A percentile compares a stretch with the other conserved stretches of the same genome.
phyloP scores from a whole-genome alignment of 37 sponge, comb jelly and placozoan genomes.

The Lycopodina hypogea region DNA sequence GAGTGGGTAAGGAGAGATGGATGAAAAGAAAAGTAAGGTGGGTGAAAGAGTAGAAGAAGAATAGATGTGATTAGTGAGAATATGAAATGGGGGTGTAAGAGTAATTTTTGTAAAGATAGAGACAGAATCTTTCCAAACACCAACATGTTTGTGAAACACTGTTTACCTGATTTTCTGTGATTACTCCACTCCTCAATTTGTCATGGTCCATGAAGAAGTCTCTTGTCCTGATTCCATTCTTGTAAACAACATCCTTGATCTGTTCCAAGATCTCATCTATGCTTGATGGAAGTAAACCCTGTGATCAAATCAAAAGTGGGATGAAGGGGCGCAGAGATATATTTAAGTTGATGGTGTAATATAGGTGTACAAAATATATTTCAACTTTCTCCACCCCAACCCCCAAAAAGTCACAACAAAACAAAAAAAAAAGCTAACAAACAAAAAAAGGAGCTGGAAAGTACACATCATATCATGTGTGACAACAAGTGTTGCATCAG shows the following conservation, averaged over 20 bases:
- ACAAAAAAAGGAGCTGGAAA: too few relatives aligned
- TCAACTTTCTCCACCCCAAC: not conserved
- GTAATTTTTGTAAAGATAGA: too few relatives aligned
- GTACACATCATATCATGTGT: too few relatives aligned
- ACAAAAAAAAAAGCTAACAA: too few relatives aligned
- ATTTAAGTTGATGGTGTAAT: not conserved
- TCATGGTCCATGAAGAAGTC: conserved; percentile 94
- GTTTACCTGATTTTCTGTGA: conserved; percentile 87
- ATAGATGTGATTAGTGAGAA: not conserved
- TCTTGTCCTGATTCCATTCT: conserved; percentile 88
- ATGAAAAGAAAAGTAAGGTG: too few relatives aligned
- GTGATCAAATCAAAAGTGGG: too few relatives aligned
- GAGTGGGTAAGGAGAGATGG: not conserved
- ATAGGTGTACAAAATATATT: not conserved
- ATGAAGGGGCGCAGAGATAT: not conserved
- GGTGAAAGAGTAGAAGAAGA: not conserved
- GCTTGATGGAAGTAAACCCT: not conserved
- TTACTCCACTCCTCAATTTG: conserved; percentile 82
- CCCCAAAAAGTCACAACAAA: too few relatives aligned
- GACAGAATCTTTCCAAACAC: too few relatives aligned
- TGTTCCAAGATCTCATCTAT: conserved; percentile 31
- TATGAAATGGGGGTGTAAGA: too few relatives aligned
- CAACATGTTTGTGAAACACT: too few relatives aligned
- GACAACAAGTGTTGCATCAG: too few relatives aligned
- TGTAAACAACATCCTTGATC: conserved; percentile 74